Conservation (phyloP, 1,140 invertebrate species). For the Propsilocerus akamusi region DNA sequence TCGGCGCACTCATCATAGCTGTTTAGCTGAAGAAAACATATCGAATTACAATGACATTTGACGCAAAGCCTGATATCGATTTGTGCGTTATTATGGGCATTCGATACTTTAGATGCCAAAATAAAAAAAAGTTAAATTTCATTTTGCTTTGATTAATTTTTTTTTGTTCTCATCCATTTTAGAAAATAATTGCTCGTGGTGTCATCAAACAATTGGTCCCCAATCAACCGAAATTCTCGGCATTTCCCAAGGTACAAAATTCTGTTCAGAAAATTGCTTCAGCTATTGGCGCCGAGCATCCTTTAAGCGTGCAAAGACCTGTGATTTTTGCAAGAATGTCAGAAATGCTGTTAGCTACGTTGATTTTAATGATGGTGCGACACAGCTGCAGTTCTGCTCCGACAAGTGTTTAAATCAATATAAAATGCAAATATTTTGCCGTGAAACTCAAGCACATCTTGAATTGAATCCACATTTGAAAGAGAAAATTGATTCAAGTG, state of each 20-base stretch:
- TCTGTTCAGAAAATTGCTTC: slow-evolving; percentile 79
- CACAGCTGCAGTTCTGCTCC: slow-evolving; percentile 63
- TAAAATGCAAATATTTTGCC: slow-evolving; percentile 90
- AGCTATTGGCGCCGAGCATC: slow-evolving; percentile 68
- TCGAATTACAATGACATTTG: neutral
- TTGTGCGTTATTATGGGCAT: neutral
- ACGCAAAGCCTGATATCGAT: neutral
- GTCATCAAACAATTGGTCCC: slow-evolving; percentile 31
- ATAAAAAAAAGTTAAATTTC: slow-evolving; percentile 1
- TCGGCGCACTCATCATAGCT: no score
- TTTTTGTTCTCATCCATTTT: slow-evolving; percentile 11
- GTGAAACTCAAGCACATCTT: slow-evolving; percentile 74
- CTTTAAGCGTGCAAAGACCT: slow-evolving; percentile 81
- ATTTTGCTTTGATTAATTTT: slow-evolving; percentile 1
- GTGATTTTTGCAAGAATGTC: slow-evolving; percentile 82
- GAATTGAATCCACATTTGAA: slow-evolving; percentile 58
- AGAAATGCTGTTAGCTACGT: slow-evolving; percentile 82
- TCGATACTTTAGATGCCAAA: neutral
- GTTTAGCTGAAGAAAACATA: neutral
- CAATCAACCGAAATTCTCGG: slow-evolving; percentile 31
- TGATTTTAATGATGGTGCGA: slow-evolving; percentile 65
- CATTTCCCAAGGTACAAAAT: slow-evolving; percentile 35
- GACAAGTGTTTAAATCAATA: slow-evolving; percentile 88
- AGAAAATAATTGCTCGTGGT: slow-evolving; percentile 35
- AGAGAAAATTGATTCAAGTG: slow-evolving; percentile 18